Conservation (phyloP, 2,888 invertebrate genomes). For the Spodoptera exigua region DNA sequence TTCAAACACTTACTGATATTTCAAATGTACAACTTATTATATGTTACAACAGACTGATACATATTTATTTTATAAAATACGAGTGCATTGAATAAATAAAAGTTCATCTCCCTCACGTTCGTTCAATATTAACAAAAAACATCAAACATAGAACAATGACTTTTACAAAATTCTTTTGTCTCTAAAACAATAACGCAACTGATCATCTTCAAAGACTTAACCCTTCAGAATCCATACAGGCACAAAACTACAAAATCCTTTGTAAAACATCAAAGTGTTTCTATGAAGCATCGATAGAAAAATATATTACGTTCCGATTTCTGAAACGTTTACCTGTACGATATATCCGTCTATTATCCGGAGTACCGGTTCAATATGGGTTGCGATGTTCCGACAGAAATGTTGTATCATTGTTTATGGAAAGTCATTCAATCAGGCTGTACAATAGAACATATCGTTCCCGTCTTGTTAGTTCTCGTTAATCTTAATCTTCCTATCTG, state of each 20-base stretch:
- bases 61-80: too few species aligned
- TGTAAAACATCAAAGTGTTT: constrained; percentile 56
- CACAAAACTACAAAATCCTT: constrained; percentile 43
- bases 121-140: neutral
- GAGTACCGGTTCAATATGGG: constrained; percentile 61
- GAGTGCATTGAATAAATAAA: too few species aligned
- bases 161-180: constrained; percentile 16
- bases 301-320: constrained; percentile 56
- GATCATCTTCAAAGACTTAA: constrained; percentile 30
- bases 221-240: constrained; percentile 8
- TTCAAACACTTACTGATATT: too few species aligned
- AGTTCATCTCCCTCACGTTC: too few species aligned
- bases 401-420: constrained; percentile 83
- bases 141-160: neutral
- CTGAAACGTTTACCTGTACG: constrained; percentile 56
- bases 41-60: too few species aligned
- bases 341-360: constrained; percentile 68
- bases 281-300: constrained; percentile 45
- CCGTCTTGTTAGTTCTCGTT: constrained; percentile 73
- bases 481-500: constrained; percentile 82
- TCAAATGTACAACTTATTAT: too few species aligned
- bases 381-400: constrained; percentile 60
- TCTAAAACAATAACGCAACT: constrained; percentile 31
- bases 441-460: constrained; percentile 81
- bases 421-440: constrained; percentile 83